Percentiles rank a stretch among this genome's conserved stretches.
These are phyloP conservation scores for Arizona elegans DNA, from an alignment of 2,113 vertebrate species.

Conservation along the genomic window DNA sequence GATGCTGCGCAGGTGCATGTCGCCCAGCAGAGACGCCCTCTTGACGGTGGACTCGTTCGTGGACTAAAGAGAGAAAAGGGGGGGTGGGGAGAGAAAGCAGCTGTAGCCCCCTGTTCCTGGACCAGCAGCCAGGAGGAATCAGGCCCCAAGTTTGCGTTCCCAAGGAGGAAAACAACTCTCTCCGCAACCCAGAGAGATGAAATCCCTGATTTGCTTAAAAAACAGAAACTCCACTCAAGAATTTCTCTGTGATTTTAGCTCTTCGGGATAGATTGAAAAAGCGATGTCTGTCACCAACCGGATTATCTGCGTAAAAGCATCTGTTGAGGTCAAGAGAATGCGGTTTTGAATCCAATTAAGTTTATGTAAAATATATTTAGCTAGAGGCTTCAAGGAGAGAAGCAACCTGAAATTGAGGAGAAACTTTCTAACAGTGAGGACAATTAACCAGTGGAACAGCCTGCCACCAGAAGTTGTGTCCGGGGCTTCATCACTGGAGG, in stretches of 20 bases:
- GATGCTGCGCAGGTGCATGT: conserved; percentile 92
- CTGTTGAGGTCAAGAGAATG: not conserved
- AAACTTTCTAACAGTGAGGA: too few species aligned
- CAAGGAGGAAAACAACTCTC: not conserved
- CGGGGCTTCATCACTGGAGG: too few species aligned
- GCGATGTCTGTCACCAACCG: too few species aligned
- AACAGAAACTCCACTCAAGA: too few species aligned
- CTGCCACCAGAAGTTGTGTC: too few species aligned
- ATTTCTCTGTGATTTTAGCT: not conserved
- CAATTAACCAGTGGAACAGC: too few species aligned
- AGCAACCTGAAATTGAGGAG: too few species aligned
- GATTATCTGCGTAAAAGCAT: not conserved
- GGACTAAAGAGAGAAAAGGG: conserved; percentile 64
- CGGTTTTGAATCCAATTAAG: not conserved
- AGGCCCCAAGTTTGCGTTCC: too few species aligned
- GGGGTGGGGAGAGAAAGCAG: not conserved
- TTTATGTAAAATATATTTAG: not conserved
- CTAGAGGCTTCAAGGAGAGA: too few species aligned
- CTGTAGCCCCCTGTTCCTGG: too few species aligned
- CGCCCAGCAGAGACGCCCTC: conserved; percentile 82
- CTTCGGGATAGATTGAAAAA: too few species aligned
- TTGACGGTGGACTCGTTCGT: conserved; percentile 88
- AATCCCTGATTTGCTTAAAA: not conserved
- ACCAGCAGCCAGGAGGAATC: not conserved
- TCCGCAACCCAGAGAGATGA: not conserved